These are phyloP conservation scores for Sapajus apella DNA, from an alignment of 2,113 vertebrate genomes.

Conservation along the genomic window DNA sequence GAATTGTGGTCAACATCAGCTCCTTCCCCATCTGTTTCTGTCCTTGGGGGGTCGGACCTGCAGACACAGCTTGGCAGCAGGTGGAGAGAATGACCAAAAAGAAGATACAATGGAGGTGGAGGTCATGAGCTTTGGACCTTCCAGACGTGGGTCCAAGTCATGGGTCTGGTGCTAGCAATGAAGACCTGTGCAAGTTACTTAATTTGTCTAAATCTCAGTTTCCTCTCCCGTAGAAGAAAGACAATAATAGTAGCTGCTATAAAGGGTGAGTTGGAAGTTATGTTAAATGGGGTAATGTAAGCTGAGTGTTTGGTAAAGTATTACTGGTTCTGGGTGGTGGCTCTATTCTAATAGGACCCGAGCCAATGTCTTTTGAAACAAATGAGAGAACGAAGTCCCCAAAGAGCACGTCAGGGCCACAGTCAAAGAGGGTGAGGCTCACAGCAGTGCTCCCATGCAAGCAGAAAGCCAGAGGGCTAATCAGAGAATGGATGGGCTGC, in stretches of 20 bases:
- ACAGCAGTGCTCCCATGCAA: not conserved
- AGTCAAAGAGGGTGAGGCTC: not conserved
- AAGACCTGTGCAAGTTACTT: no score
- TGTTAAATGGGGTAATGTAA: no score
- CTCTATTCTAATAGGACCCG: not conserved
- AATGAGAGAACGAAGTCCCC: not conserved
- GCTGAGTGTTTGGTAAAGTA: not conserved
- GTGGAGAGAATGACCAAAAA: not conserved
- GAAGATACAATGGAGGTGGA: fast-evolving
- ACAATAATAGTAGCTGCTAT: not conserved
- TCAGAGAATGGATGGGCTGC: not conserved
- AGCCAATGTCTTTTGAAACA: not conserved
- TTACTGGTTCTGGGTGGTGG: fast-evolving
- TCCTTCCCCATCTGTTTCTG: not conserved
- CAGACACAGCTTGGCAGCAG: not conserved
- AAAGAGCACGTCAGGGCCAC: not conserved
- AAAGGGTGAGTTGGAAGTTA: not conserved
- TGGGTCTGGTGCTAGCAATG: fast-evolving
- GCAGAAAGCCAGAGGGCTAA: not conserved
- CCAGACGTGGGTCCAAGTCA: fast-evolving
- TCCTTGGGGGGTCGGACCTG: not conserved
- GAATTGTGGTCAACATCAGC: not conserved
- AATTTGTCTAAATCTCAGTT: not conserved
- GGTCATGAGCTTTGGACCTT: not conserved
- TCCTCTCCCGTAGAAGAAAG: not conserved